Base-by-base conservation (phyloP, 2,888 invertebrate species). In the Teinopalpus imperialis region DNA sequence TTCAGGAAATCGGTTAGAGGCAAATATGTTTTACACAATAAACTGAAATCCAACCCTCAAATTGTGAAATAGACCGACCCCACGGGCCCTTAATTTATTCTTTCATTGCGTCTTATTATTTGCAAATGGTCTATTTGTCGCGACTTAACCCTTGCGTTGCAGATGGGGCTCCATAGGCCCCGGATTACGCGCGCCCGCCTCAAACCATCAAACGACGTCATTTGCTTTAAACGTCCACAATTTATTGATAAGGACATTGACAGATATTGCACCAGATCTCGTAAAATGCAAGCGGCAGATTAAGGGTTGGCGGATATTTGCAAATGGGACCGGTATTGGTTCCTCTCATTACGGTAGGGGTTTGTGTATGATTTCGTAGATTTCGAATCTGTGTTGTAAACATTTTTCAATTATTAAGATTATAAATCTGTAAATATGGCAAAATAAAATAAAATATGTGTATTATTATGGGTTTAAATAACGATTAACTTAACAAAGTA, bases 121-220 rank as follows among this genome's bases (percentile, higher is more conserved):
- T 87, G 86, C 86, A 87, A 87, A 87, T 83, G 87, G 85, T 79
- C 82, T 85, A 86, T 86, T 86, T 88, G 86, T 86, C 81, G 83
- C 80, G 82, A 81, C 81, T 85, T 85, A 87, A 87, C 87, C 86
- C 87, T 86, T 86, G 74, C 85, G 72, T 64, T 64, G 71, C 85
- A 86, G 85, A 82, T 85, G 86, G 85, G 83, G 78, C 73, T 78
- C 75, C 65, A 66, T 72, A 70, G 76, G 73, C 78, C 80, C 70
- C 74, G 85, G 86, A 85, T 86, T 83, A 85, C 74, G 55, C 48
- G 56, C 61, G 69, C 73, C 74, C 76, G 80, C 77, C 74, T 78
- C 73, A 70, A 81, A 79, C 75, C 81, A 79, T 81, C 86, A 81
- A 85, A 86, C 74, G 86, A 82, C 87, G 76, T 83, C 81, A 78